Conservation (phyloP, 2,113 vertebrate species). For the Lepus americanus region DNA sequence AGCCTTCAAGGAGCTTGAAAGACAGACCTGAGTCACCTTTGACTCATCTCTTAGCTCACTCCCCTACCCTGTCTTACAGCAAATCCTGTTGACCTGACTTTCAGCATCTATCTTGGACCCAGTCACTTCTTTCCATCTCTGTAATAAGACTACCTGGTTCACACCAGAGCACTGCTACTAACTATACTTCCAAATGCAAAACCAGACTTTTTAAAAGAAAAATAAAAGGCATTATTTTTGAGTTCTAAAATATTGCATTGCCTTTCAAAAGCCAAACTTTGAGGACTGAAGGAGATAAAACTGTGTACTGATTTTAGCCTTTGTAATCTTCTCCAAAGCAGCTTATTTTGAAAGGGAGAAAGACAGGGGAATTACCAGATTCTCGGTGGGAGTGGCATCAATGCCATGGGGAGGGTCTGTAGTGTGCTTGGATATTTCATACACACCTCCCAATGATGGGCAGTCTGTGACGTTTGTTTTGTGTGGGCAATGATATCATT, state of each 20-base stretch:
- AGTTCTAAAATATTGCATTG: slow-evolving; percentile 20
- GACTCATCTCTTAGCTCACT: neutral
- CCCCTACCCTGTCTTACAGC: neutral
- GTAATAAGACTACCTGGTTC: neutral
- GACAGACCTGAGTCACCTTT: slow-evolving; percentile 5
- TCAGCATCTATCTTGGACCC: neutral
- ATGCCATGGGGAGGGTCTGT: neutral
- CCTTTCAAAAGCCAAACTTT: neutral
- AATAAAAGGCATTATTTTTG: neutral
- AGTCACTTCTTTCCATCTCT: slow-evolving; percentile 17
- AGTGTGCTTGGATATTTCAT: neutral
- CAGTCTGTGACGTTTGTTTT: neutral
- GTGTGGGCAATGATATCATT: neutral
- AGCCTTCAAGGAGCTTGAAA: neutral
- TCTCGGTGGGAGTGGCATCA: neutral
- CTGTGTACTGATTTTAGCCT: neutral
- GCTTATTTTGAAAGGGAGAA: neutral
- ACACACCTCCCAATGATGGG: neutral
- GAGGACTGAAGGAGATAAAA: slow-evolving; percentile 22
- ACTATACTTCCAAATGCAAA: slow-evolving; percentile 35
- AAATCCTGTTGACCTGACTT: slow-evolving; percentile 7
- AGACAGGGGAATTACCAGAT: neutral
- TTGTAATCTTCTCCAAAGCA: neutral
- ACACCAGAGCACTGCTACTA: neutral
- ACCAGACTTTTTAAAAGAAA: neutral